Base-by-base conservation (phyloP, 2,888 invertebrate species). In the Heliconius cydno region DNA sequence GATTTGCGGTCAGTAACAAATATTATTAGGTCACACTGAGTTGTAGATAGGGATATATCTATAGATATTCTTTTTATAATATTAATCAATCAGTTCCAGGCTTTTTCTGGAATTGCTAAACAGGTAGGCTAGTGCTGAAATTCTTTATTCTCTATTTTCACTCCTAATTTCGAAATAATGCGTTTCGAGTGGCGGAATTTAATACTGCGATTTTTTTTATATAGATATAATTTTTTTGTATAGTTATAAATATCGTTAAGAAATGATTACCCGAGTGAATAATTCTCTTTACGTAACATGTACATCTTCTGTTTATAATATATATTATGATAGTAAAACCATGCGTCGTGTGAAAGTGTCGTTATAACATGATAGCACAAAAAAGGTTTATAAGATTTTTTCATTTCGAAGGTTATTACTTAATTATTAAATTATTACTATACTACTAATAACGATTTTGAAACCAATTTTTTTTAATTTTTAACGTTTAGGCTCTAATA, bases 1-100 rank as follows among this genome's bases (percentile, higher is more conserved):
- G 70, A 15, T 68, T 63, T 74, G 81, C 66, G 81, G 81, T 73
- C 52, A 57, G 41, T n/a, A 68, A 73, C 76, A 57, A 75, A 79
- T 74, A 80, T 60, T 66, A 78, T 81, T 78, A 78, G 76, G 73
- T 76, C 78, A 74, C 52, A 28, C 1, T 28, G 28, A 28, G 28
- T 28, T 28, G 28, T 28, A 1, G 28, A 28, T 28, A 28, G 28
- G 1, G 28, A 28, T 28, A 28, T 28, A 28, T 28, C 28, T 28
- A 28, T 28, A 28, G 28, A 28, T 28, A 28, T 28, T 28, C 1
- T 28, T 28, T 28, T 28, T 28, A 28, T 28, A 28, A 28, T 28
- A 28, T 28, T 28, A 60, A 60, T 60, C n/a, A n/a, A n/a, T n/a
- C 0, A 22, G 1, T 10, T 60, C 10, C 22, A 57, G 22, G 52